Evolutionary conservation across 2,888 invertebrate species (phyloP), one percentile per base, ranked within the genome.

Genomic region (Synergus umbraculus): DNA sequence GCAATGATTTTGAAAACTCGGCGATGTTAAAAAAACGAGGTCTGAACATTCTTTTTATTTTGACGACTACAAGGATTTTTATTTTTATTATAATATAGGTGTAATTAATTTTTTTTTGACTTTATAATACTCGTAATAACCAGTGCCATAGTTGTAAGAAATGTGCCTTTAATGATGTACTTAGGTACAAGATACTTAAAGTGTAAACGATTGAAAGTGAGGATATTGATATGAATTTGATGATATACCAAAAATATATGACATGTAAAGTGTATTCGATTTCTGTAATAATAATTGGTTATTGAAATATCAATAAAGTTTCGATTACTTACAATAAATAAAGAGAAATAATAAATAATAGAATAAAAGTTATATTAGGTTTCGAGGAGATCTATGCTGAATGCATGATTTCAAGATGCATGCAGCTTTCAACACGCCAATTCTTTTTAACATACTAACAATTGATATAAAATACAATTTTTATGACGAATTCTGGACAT

Each of bases 361-460:
- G 0, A 22, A 60, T 22, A 4, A 22, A 60, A 60, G 60, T 22
- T 18, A 60, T 22, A 22, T 60, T n/a, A 60, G 60, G 49, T 66
- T 63, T 46, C 12, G 13, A 12, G 22, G 43, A 60, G 46, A 67
- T 65, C 15, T 64, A 67, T 58, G 77, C 22, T 22, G 9, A n/a
- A 37, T 69, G 69, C 69, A 69, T 49, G 69, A 29, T 29, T 12
- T 9, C n/a, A 69, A n/a, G 44, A 13, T 66, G 80, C 80, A 78
- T 78, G 79, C 12, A 66, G 82, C 79, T 82, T 82, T 73, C n/a
- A 58, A 76, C 29, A 60, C 49, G 80, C 76, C 80, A 78, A 69
- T 69, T n/a, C 15, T 69, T 13, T 0, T 15, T 69, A 69, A 49
- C 29, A 15, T 8, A 49, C 8, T 49, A 37, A 15, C 69, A 15